Evolutionary conservation across 2,797 vertebrate species (phyloP).

Genomic region (Siniperca undulata): DNA sequence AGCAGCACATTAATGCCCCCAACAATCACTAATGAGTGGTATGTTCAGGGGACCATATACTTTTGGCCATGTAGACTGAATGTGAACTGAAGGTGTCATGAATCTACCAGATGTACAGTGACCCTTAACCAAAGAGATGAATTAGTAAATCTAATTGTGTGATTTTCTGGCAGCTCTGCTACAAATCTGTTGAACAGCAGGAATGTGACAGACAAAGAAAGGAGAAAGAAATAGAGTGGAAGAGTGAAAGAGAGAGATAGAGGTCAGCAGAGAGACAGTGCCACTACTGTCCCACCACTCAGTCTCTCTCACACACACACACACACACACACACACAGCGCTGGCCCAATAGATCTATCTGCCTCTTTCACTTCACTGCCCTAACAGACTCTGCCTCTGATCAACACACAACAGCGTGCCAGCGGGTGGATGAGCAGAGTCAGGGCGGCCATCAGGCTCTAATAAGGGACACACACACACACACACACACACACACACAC

Average conservation of each 20-base stretch:
- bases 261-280: conserved; percentile 54
- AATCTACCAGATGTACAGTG: not conserved
- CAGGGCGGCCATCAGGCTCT: conserved; percentile 7
- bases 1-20: not conserved
- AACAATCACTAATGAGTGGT: not conserved
- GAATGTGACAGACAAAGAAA: conserved; percentile 71
- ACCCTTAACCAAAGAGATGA: not conserved
- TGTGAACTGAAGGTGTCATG: not conserved
- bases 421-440: conserved; percentile 34
- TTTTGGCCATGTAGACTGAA: not conserved
- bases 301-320: not conserved
- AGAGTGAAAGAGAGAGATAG: conserved; percentile 38
- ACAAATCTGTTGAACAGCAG: conserved; percentile 52
- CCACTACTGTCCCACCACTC: conserved; percentile 41
- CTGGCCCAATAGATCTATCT: conserved; percentile 25
- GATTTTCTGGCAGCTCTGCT: conserved; percentile 17
- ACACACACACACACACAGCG: not conserved
- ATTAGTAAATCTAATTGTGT: conserved; percentile 10
- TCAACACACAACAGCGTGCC: conserved; percentile 39
- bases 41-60: not conserved
- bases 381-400: conserved; percentile 28
- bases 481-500: not conserved
- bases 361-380: conserved; percentile 59
- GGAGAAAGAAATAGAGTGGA: conserved; percentile 45
- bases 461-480: conserved; percentile 4